These are phyloP conservation scores for Adineta ricciae DNA, from an alignment of 2,888 invertebrate genomes.

Conservation along the genomic window DNA sequence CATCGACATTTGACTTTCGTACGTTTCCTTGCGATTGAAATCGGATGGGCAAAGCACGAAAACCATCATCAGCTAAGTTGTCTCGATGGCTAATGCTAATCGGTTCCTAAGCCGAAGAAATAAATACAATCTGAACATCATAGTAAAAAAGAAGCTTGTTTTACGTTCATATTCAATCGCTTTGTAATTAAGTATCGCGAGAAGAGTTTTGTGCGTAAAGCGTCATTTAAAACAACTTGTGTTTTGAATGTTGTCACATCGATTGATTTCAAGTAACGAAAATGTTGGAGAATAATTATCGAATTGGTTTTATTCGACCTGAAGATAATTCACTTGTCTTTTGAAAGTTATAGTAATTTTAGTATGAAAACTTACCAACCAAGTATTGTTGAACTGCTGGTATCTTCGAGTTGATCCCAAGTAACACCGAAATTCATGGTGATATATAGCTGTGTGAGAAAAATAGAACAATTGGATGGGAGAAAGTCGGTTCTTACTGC, in stretches of 20 bases:
- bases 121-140: not conserved
- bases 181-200: not conserved
- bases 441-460: not conserved
- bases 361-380: not conserved
- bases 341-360: too few species aligned
- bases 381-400: not conserved
- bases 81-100: not conserved
- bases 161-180: not conserved
- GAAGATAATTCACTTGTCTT: not conserved
- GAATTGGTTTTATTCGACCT: not conserved
- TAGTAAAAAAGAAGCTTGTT: too few species aligned
- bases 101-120: not conserved
- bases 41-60: not conserved
- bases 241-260: not conserved
- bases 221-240: not conserved
- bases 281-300: not conserved
- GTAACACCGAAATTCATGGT: not conserved
- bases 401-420: not conserved
- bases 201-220: not conserved
- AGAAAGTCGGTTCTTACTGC: not conserved
- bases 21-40: not conserved
- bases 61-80: not conserved
- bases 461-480: too few species aligned
- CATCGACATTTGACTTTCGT: not conserved
- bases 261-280: not conserved